Conservation (phyloP, 53 echinoderm and acorn worm genomes). For the Temnopleurus reevesii region DNA sequence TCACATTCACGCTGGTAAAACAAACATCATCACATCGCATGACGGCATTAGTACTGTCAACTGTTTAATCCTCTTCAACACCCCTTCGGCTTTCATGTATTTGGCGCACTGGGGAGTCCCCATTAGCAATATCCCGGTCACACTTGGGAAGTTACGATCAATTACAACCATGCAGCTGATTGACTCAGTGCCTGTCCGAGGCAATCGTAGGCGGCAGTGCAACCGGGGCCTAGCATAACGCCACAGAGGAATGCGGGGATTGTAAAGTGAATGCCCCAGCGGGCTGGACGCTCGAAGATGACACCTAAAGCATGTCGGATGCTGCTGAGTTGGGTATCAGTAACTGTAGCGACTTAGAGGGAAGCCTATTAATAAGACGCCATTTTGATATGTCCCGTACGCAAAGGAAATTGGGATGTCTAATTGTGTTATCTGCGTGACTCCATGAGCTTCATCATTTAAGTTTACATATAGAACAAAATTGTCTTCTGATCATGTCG, state of each 20-base stretch:
- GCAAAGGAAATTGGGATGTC: neutral
- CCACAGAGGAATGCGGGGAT: neutral
- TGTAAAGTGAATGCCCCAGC: neutral
- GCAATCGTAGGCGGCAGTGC: too few relatives aligned
- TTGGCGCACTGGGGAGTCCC: neutral
- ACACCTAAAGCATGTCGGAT: neutral
- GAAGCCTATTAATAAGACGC: neutral
- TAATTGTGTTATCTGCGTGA: neutral
- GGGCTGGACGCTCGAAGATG: neutral
- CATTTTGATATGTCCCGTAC: neutral
- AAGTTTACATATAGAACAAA: too few relatives aligned
- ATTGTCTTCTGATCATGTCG: too few relatives aligned
- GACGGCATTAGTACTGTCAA: neutral
- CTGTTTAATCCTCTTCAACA: neutral
- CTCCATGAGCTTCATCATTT: too few relatives aligned
- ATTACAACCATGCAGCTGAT: too few relatives aligned
- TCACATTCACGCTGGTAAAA: constrained; percentile 9
- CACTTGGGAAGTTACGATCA: too few relatives aligned
- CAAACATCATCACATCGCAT: neutral
- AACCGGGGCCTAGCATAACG: neutral
- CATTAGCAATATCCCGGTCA: neutral
- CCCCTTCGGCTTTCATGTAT: neutral
- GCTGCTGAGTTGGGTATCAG: neutral
- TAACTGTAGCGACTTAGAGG: constrained; percentile 1
- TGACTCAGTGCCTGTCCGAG: too few relatives aligned